Percentiles rank a stretch among this genome's conserved stretches.
Conservation (phyloP, 1,140 invertebrate species). For the Mactra quadrangularis region DNA sequence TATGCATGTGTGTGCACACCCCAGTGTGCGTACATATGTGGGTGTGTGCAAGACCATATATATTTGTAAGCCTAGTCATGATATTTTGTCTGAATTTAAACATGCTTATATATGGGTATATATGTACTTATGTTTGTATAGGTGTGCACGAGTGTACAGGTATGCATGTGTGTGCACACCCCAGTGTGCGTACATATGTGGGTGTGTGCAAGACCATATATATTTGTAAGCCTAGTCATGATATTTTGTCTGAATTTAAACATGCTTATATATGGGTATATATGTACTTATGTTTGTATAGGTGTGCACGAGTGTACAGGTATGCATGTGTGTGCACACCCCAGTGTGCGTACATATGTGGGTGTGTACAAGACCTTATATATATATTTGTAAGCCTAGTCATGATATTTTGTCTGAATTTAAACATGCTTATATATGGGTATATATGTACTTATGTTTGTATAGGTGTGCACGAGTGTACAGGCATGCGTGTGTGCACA, state of each 20-base stretch:
- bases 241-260: no score
- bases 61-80: no score
- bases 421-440: no score
- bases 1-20: background rate
- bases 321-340: background rate
- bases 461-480: background rate
- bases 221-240: no score
- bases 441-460: no score
- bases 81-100: no score
- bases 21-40: no score
- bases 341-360: background rate
- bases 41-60: background rate
- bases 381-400: background rate
- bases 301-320: background rate
- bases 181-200: no score
- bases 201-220: background rate
- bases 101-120: background rate
- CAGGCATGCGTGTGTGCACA: background rate
- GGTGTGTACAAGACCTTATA: background rate
- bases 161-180: background rate
- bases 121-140: background rate
- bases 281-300: background rate
- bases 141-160: background rate
- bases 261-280: background rate
- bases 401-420: background rate